Evolutionary conservation across 2,797 vertebrate genomes (phyloP), one percentile per base, ranked within the genome.

Genomic region (Myotis planiceps): DNA sequence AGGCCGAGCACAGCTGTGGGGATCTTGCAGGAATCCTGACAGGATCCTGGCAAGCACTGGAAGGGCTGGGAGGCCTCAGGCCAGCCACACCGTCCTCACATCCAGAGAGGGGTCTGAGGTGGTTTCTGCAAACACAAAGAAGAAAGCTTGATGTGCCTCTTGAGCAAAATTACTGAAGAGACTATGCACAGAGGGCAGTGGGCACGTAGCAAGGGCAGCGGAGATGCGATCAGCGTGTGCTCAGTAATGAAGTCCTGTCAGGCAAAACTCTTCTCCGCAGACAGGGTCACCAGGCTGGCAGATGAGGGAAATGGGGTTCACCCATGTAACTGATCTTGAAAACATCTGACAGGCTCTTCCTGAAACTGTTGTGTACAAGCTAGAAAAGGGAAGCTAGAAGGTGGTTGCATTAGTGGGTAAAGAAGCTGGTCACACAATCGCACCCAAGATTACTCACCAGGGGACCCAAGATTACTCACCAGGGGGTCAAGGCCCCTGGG

Each of bases 281-380:
- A 96, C 71, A 94, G 93, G 92, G 92, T 94, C 93, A 95, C 68
- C 53, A 15, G 66, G 68, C 68, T 65, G 75, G 58, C 29, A 90
- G 92, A 69, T 0, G 2, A 88, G 51, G 51, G 84, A 96, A 93
- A 79, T 75, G 69, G 75, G 84, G 34, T 90, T 92, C 37, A 32
- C 68, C 49, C 5, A 7, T 8, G 21, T 25, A 15, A 27, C 71
- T 51, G 83, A 74, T 96, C 91, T 87, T 69, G 37, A 95, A 93
- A 90, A 90, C 32, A 89, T 58, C 42, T 47, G 76, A 90, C 90
- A 96, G 93, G 65, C 69, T 82, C 51, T 72, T 78, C 45, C 55
- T 19, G 85, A 85, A 93, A 94, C 12, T 6, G 7, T 34, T 82
- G 60, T 58, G 88, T 27, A 25, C 18, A 49, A 51, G n/a, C 63